Evolutionary conservation across 1,140 invertebrate species (phyloP).

Genomic region (Heliothis subflexa): DNA sequence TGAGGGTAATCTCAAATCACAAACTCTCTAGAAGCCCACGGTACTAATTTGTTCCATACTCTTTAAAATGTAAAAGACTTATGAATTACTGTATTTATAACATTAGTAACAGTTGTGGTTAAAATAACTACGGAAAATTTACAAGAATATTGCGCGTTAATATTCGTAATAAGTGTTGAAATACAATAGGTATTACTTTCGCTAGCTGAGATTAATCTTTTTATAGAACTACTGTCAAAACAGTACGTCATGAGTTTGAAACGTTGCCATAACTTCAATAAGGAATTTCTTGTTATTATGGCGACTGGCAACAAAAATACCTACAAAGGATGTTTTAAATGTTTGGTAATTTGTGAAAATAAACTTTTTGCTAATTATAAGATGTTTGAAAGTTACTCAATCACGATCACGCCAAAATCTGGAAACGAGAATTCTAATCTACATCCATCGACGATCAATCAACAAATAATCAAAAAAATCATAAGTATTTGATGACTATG

Average conservation of each 20-base stretch:
- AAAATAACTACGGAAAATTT: conserved; percentile 1
- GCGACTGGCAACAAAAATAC: conserved; percentile 4
- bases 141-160: background rate
- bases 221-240: conserved; percentile 33
- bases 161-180: conserved; percentile 1
- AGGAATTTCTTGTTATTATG: conserved; percentile 25
- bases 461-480: too few species aligned
- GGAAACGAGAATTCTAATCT: too few species aligned
- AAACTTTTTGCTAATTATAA: too few species aligned
- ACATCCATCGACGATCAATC: too few species aligned
- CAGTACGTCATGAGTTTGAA: conserved; percentile 34
- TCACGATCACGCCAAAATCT: too few species aligned
- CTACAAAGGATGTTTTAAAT: background rate
- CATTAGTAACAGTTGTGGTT: background rate
- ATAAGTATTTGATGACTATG: too few species aligned
- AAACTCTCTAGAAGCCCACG: too few species aligned
- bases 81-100: too few species aligned
- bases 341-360: background rate
- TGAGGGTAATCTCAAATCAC: too few species aligned
- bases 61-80: too few species aligned
- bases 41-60: too few species aligned
- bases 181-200: conserved; percentile 22
- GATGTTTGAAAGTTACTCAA: too few species aligned
- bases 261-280: conserved; percentile 21
- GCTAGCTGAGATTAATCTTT: conserved; percentile 18